A percentile compares a stretch with the other conserved stretches of the same genome.
Evolutionary conservation across 2,797 vertebrate species (phyloP).

Genomic region (Macrochelys suwanniensis): DNA sequence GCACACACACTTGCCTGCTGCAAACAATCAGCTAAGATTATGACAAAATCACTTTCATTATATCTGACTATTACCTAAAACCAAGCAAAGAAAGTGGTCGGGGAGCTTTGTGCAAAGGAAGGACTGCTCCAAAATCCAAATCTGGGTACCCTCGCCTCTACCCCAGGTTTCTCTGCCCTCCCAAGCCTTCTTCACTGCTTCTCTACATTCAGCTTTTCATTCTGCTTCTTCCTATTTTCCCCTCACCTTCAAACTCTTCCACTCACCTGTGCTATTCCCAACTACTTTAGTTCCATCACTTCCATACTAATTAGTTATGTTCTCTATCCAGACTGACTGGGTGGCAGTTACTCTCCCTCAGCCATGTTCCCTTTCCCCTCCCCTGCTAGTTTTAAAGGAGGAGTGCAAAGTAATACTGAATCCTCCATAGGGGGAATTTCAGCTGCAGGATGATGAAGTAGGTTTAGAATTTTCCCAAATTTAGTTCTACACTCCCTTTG

Average conservation of each 20-base stretch:
- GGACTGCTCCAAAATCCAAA: not conserved
- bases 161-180: not conserved
- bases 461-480: not conserved
- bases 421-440: not conserved
- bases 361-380: not conserved
- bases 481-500: conserved; percentile 26
- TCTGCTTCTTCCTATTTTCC: conserved; percentile 1
- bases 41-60: not conserved
- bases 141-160: not conserved
- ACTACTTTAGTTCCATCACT: not conserved
- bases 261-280: not conserved
- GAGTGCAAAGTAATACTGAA: not conserved
- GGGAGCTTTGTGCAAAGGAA: not conserved
- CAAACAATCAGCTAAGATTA: not conserved
- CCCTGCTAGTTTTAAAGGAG: conserved; percentile 19
- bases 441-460: not conserved
- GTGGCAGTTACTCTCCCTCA: not conserved
- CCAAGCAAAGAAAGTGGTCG: conserved; percentile 12
- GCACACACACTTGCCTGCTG: not conserved
- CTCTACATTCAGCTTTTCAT: conserved; percentile 17
- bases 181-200: not conserved
- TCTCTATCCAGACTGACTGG: accelerated
- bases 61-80: not conserved
- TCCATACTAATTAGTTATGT: not conserved
- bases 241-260: not conserved